Conservation (phyloP, 2,797 vertebrate genomes). For the Kryptopterus vitreolus region DNA sequence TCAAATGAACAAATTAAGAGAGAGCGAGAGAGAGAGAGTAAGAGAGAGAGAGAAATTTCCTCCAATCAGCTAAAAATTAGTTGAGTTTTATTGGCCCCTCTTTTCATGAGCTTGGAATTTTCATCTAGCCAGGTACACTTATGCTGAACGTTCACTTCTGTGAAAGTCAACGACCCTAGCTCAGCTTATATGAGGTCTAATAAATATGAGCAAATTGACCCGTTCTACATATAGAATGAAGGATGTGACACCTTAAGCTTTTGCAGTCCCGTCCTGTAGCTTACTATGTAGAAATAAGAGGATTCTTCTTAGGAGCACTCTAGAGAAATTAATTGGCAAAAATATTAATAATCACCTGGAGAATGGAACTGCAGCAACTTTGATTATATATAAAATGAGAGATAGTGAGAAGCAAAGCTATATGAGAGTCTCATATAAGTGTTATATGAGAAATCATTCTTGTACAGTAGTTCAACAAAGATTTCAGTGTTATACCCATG, state of each 20-base stretch:
- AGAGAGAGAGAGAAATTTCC: neutral
- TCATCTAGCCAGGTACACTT: neutral
- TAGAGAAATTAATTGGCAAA: neutral
- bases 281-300: neutral
- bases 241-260: neutral
- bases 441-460: no score
- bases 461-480: neutral
- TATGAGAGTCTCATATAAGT: conserved; percentile 55
- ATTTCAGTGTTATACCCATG: neutral
- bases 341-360: neutral
- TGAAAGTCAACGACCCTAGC: neutral
- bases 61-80: neutral
- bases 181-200: neutral
- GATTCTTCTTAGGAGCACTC: no score
- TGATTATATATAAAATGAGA: neutral
- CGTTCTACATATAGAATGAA: neutral
- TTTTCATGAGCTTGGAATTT: neutral
- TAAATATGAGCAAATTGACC: neutral
- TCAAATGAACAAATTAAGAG: no score
- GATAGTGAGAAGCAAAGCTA: neutral
- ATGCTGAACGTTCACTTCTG: neutral
- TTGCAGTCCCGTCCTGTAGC: neutral
- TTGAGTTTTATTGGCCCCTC: neutral
- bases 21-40: neutral
- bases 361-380: neutral